phyloP scores from a whole-genome alignment of 2,113 vertebrate species.

The rat (Rattus norvegicus) region GRCr8 NC_086021.1:165291001-165291500 shows the following conservation, averaged over 20 bases:
- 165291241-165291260: background rate
- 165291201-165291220: conserved; percentile 1
- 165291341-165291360: background rate
- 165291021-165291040: background rate
- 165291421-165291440: no score
- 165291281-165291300: background rate
- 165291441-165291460: no score
- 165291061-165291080: background rate
- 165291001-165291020: background rate
- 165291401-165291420: background rate
- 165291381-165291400: background rate
- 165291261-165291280: background rate
- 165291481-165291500: no score
- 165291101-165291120: background rate
- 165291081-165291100: background rate
- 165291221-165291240: background rate
- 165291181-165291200: background rate
- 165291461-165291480: no score
- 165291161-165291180: background rate
- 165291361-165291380: conserved; percentile 9
- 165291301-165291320: background rate
- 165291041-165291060: background rate
- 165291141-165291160: background rate
- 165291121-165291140: background rate
- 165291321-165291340: background rate